Base-by-base conservation (phyloP, 2,888 invertebrate genomes). In the Pteria penguin region DNA sequence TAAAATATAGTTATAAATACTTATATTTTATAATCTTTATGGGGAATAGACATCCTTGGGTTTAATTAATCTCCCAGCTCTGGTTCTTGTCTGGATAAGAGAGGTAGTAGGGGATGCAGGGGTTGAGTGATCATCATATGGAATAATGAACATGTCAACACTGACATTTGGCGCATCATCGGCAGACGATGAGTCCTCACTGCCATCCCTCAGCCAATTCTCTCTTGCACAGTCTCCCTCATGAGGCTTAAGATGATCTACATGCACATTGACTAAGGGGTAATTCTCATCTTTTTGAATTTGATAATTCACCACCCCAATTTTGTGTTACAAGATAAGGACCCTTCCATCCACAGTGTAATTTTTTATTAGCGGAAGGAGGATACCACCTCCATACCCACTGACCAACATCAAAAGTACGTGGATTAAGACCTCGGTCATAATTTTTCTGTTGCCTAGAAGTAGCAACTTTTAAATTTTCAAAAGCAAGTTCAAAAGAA, bases 361-460 rank as follows among this genome's bases (percentile, higher is more conserved):
- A 24, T 22, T 67, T 73, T n/a, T 27, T 4, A 32, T 52, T 54
- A 8, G 67, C 67, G 31, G 32, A 26, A 14, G 74, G 74, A 14
- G 61, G 74, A 24, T 74, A 74, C 67, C 67, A 74, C 36, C 73
- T 67, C 73, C 73, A 73, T 2, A 67, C 67, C 33, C 33, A 73
- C 5, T 27, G 5, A 31, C 54, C 67, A 4, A 4, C 24, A 31
- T 22, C 27, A 67, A 60, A 73, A 22, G 45, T 36, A 22, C 67
- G 11, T 24, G 67, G 73, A 33, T 67, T 66, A 1, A 73, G 18
- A 2, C 61, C 52, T 29, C 67, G 31, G 2, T 73, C 60, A 36
- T 73, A 73, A 18, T 60, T 4, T 11, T 33, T 52, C 36, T 73
- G 57, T n/a, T 68, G 68, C 22, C 62, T 33, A 24, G 3, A 14